Conservation (phyloP, 1,140 invertebrate genomes). For the Drosophila oshimai region DNA sequence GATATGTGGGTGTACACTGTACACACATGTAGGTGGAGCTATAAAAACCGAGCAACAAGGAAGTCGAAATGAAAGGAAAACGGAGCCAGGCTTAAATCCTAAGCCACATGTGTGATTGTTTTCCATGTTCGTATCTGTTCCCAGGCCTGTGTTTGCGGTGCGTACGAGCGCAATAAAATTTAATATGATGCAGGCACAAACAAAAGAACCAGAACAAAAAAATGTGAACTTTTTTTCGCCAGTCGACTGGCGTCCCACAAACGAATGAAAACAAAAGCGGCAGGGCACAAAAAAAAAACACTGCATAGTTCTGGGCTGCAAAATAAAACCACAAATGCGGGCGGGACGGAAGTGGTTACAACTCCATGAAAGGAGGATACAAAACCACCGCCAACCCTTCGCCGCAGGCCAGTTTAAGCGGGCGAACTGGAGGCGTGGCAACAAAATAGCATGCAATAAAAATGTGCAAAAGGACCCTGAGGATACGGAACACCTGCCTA, state of each 20-base stretch:
- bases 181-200: conserved; percentile 62
- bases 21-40: conserved; percentile 27
- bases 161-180: conserved; percentile 69
- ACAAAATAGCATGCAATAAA: conserved; percentile 69
- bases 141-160: conserved; percentile 30
- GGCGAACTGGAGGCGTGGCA: conserved; percentile 38
- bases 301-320: conserved; percentile 68
- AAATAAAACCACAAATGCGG: conserved; percentile 60
- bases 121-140: conserved; percentile 6
- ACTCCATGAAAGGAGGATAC: conserved; percentile 44
- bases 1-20: conserved; percentile 20
- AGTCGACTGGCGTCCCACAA: too few relatives aligned
- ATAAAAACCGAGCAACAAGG: conserved; percentile 41
- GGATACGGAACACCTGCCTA: conserved; percentile 3
- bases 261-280: conserved; percentile 17
- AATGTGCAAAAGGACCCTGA: conserved; percentile 47
- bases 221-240: not conserved
- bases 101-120: conserved; percentile 41
- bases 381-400: conserved; percentile 3
- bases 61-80: conserved; percentile 7
- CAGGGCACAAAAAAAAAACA: conserved; percentile 41
- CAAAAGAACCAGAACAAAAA: conserved; percentile 5
- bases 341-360: conserved; percentile 65
- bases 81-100: conserved; percentile 39
- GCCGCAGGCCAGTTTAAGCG: conserved; percentile 34